Evolutionary conservation across 2,888 invertebrate genomes (phyloP).

Genomic region (Cataglyphis cursor): DNA sequence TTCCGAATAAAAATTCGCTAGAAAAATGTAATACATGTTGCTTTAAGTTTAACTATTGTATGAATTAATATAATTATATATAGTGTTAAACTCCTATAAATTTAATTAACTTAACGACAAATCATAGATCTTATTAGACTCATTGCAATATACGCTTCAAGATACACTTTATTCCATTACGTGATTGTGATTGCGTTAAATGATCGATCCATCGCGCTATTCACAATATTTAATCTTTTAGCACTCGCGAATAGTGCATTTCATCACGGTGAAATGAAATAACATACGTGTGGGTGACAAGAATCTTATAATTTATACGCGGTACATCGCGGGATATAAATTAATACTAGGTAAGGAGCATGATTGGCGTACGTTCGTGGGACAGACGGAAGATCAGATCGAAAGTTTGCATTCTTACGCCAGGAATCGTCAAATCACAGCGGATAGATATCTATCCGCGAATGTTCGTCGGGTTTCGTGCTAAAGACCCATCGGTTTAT

Average conservation of each 20-base stretch:
- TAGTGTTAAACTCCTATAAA: not conserved
- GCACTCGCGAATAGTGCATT: conserved; percentile 43
- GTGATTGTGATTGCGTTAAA: not conserved
- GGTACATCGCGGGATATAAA: conserved; percentile 64
- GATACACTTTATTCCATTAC: not conserved
- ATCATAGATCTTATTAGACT: not conserved
- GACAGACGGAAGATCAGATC: conserved; percentile 62
- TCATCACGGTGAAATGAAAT: conserved; percentile 65
- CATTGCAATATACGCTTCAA: not conserved
- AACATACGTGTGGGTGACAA: conserved; percentile 52
- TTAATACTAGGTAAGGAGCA: conserved; percentile 64
- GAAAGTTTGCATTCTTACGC: conserved; percentile 49
- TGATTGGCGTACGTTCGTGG: conserved; percentile 29
- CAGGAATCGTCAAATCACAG: conserved; percentile 58
- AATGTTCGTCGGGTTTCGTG: conserved; percentile 63
- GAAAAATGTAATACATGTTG: not conserved
- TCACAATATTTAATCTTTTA: not conserved
- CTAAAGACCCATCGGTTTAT: conserved; percentile 63
- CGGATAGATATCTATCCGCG: conserved; percentile 52
- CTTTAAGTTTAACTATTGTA: not conserved
- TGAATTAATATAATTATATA: not conserved
- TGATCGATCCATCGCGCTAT: not conserved
- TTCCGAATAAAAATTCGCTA: not conserved
- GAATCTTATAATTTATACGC: conserved; percentile 67
- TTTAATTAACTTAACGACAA: not conserved